Percentiles rank a stretch among this genome's conserved stretches.
Conservation (phyloP, 2,113 vertebrate genomes). For the Ailuropoda melanoleuca region DNA sequence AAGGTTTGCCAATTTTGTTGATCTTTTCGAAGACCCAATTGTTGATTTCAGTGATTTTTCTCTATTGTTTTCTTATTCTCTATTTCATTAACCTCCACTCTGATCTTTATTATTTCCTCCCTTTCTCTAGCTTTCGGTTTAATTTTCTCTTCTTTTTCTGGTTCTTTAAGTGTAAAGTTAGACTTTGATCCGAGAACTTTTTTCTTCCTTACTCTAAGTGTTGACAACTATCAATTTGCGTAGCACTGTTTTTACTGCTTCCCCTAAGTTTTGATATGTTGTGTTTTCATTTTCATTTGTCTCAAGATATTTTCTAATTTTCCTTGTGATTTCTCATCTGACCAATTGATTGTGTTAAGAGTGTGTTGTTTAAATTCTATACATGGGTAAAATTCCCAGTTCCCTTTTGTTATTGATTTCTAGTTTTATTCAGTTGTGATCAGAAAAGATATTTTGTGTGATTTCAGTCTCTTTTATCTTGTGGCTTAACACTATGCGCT, state of each 20-base stretch:
- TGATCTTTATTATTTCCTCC: neutral
- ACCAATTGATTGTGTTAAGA: neutral
- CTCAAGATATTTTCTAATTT: neutral
- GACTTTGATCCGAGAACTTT: neutral
- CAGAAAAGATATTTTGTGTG: neutral
- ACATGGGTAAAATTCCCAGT: neutral
- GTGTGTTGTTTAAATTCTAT: neutral
- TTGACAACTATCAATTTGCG: neutral
- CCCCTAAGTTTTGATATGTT: neutral
- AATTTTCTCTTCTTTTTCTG: neutral
- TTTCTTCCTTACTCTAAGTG: neutral
- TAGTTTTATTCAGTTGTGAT: neutral
- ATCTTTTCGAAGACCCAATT: neutral
- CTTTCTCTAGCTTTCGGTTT: neutral
- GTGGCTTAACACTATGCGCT: neutral
- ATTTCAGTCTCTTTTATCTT: neutral
- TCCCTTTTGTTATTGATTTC: neutral
- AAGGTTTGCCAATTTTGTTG: neutral
- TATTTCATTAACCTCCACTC: neutral
- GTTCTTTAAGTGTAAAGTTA: neutral
- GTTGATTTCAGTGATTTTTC: neutral
- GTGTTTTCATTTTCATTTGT: neutral
- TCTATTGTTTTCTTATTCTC: neutral
- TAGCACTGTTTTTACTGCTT: neutral
- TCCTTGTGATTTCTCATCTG: neutral